These are phyloP conservation scores for Cotesia typhae DNA, from an alignment of 1,140 invertebrate species.

Conservation along the genomic window DNA sequence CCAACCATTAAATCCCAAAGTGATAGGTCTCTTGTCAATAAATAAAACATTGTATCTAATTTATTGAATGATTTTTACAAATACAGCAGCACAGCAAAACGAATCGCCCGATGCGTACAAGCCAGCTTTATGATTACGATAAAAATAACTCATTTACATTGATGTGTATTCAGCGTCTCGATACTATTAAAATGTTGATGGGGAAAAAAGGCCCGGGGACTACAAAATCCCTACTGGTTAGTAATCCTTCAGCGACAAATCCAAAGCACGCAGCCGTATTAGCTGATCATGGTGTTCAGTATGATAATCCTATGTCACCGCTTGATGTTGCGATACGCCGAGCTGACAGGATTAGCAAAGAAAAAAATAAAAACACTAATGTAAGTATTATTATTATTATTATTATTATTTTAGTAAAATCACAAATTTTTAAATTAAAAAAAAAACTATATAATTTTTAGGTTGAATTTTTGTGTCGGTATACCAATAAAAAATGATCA, in stretches of 20 bases:
- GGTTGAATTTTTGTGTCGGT: too few relatives aligned
- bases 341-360: constrained; percentile 84
- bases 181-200: constrained; percentile 79
- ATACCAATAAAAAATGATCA: too few relatives aligned
- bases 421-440: too few relatives aligned
- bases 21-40: constrained; percentile 28
- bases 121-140: constrained; percentile 83
- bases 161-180: constrained; percentile 78
- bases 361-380: constrained; percentile 72
- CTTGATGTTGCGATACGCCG: constrained; percentile 84
- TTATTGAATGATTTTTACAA: constrained; percentile 34
- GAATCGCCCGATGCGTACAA: constrained; percentile 79
- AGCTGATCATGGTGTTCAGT: constrained; percentile 81
- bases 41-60: constrained; percentile 28
- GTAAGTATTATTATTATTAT: constrained; percentile 36
- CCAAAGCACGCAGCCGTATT: constrained; percentile 85
- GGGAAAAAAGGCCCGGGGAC: constrained; percentile 74
- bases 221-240: constrained; percentile 74
- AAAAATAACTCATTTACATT: constrained; percentile 80
- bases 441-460: too few relatives aligned
- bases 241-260: constrained; percentile 77
- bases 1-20: not conserved
- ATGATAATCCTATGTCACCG: constrained; percentile 85
- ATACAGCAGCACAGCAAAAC: constrained; percentile 70
- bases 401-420: too few relatives aligned